These are phyloP conservation scores for Addax nasomaculatus DNA, from an alignment of 2,113 vertebrate genomes.

Conservation along the genomic window DNA sequence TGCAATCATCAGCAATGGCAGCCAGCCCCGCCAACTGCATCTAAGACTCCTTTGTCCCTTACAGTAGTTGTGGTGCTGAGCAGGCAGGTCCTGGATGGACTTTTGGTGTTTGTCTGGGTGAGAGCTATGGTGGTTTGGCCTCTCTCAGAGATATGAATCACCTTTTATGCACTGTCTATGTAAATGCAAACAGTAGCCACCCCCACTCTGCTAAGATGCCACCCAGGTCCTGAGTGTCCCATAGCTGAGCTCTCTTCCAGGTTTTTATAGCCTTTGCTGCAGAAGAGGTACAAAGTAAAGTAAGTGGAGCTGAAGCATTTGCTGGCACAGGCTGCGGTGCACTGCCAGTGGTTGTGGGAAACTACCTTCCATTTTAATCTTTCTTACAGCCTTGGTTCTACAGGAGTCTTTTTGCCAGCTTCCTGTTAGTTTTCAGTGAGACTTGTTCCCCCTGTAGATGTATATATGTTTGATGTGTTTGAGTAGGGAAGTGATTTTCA, in stretches of 20 bases:
- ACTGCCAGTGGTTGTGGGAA: not conserved
- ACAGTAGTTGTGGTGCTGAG: not conserved
- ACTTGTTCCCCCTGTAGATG: not conserved
- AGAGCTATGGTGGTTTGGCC: not conserved
- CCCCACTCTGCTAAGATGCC: not conserved
- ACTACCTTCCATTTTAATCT: not conserved
- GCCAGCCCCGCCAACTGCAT: not conserved
- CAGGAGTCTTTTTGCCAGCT: not conserved
- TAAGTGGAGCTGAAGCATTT: not conserved
- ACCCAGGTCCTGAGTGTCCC: not conserved
- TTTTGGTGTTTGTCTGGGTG: not conserved
- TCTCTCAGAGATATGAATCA: not conserved
- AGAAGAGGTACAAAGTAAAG: not conserved
- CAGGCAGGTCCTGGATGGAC: not conserved
- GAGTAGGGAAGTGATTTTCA: not conserved
- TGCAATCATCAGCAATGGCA: not conserved
- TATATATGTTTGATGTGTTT: not conserved
- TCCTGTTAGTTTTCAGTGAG: not conserved
- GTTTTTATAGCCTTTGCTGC: not conserved
- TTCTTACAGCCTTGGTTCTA: not conserved
- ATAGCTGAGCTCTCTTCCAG: not conserved
- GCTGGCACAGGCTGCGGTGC: fast-evolving
- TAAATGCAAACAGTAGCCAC: not conserved
- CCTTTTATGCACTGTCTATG: not conserved
- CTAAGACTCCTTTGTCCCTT: not conserved